Conservation (phyloP, 2,113 vertebrate genomes). For the Bambusicola thoracicus region DNA sequence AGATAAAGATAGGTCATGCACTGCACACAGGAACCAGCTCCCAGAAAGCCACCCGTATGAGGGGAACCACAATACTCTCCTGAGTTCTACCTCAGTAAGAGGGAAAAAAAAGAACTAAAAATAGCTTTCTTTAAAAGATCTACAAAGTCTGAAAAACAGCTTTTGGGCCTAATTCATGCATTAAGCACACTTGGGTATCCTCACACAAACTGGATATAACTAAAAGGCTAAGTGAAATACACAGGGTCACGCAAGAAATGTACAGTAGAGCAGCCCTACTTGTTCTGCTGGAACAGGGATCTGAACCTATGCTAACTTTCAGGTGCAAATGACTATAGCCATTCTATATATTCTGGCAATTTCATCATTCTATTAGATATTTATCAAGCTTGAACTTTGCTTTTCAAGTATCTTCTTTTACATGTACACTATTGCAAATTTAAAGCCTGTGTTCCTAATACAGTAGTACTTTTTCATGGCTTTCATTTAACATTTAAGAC, state of each 20-base stretch:
- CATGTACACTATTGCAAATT: background rate
- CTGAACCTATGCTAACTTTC: rapidly evolving
- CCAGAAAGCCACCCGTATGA: background rate
- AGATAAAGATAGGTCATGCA: background rate
- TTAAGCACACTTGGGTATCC: background rate
- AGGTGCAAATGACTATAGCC: background rate
- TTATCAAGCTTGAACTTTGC: background rate
- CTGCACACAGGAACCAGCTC: background rate
- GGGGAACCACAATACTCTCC: background rate
- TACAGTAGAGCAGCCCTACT: background rate
- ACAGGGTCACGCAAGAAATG: background rate
- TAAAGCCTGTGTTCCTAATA: background rate
- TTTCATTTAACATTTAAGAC: background rate
- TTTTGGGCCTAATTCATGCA: background rate
- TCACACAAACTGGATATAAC: background rate
- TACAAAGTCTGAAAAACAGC: background rate
- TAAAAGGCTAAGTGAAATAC: background rate
- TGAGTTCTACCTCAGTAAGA: background rate
- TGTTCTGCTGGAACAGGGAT: background rate
- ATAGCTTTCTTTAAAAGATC: background rate
- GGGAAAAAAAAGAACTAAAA: background rate
- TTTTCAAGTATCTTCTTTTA: background rate
- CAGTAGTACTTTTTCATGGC: rapidly evolving
- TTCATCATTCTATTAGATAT: background rate
- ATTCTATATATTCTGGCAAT: rapidly evolving